Base-by-base conservation (phyloP, 2,797 vertebrate genomes). In the Sitta carolinensis region DNA sequence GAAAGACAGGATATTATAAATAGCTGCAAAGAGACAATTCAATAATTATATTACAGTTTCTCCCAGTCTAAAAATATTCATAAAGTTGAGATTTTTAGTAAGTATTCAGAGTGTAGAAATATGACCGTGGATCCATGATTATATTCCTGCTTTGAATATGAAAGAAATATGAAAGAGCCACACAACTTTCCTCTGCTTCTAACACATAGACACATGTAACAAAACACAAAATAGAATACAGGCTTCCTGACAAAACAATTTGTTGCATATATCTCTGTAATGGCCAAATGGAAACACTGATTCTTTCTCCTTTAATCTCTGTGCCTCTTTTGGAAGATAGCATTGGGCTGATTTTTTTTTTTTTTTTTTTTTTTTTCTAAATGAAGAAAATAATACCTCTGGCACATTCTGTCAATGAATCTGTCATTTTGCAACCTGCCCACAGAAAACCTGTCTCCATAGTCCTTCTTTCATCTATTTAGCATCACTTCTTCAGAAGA, bases 361-460 rank as follows among this genome's bases (percentile, higher is more conserved):
- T 55, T 54, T 54, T 14, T 9, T 43, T 19, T 73, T 21, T 54
- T 67, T 40, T 40, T 29, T 14, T 0, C 54, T 21, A 38, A 83
- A 95, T 45, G 43, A 94, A 84, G 36, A 81, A 93, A 94, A 90
- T 87, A 89, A 79, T 80, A 94, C 92, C 84, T 89, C 90, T 67
- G 57, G 58, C 43, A 86, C 78, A 91, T 90, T 83, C 87, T 78
- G 47, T 68, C 89, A 84, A 67, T 54, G 61, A 75, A 73, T 48
- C 67, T 91, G 82, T 88, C 62, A 64, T 72, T 95, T 82, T 75
- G 29, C 75, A 92, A 87, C 64, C 63, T 92, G 59, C 93, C 89
- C 67, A 78, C 91, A 89, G 66, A 95, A 93, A 94, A 92, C 82
- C 91, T 81, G 84, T 81, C 72, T 83, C 72, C 54, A 30, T 29